These are phyloP conservation scores for Therioaphis trifolii DNA, from an alignment of 2,888 invertebrate genomes.

Conservation along the genomic window DNA sequence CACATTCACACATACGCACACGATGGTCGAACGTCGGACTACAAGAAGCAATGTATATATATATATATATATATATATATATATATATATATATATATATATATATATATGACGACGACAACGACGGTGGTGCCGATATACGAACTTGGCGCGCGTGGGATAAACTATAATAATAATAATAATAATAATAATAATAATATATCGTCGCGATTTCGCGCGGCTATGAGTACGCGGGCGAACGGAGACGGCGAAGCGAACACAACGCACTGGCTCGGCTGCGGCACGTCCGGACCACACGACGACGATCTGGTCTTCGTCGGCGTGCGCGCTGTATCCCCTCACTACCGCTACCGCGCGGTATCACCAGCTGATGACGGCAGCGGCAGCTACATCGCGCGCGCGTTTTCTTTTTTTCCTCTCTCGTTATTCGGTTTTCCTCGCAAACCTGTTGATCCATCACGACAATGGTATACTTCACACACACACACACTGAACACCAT, in stretches of 20 bases:
- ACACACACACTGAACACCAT: too few relatives aligned
- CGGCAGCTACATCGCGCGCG: constrained; percentile 47
- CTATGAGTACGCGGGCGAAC: constrained; percentile 40
- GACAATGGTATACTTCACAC: too few relatives aligned
- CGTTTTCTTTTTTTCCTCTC: constrained; percentile 27
- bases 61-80: too few relatives aligned
- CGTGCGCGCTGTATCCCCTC: constrained; percentile 61
- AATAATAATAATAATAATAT: background rate
- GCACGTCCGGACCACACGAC: constrained; percentile 62
- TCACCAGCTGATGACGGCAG: constrained; percentile 16
- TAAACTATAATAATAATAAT: background rate
- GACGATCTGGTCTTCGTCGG: constrained; percentile 61
- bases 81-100: too few relatives aligned
- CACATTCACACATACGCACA: background rate
- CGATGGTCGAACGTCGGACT: background rate
- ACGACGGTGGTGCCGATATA: background rate
- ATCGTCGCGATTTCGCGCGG: background rate
- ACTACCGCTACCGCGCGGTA: constrained; percentile 23
- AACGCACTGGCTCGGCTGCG: constrained; percentile 58
- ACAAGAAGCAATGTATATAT: too few relatives aligned
- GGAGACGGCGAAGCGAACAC: constrained; percentile 63
- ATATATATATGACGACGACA: background rate
- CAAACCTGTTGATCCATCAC: constrained; percentile 41
- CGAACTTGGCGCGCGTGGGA: background rate
- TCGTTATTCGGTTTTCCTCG: background rate